Evolutionary conservation across 2,888 invertebrate species (phyloP), one percentile per base, ranked within the genome.

Genomic region (Germaria angustata): DNA sequence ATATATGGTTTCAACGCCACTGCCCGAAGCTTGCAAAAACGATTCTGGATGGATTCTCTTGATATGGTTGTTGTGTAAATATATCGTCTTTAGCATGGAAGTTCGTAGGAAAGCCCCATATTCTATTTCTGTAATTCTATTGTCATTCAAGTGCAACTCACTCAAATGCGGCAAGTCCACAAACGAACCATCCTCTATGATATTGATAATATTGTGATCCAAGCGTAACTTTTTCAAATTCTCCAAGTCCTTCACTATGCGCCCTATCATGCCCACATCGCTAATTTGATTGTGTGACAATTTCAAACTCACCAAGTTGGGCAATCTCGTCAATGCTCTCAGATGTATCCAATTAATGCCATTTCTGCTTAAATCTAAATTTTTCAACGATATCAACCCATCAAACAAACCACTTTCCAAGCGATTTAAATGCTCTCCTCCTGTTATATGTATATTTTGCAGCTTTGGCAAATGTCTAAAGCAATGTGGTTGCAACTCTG

Each of bases 41-140:
- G 96, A 95, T 89, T 96, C 95, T 0, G 96, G 95, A 86, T 96
- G 96, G 65, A 97, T 94, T 86, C 95, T 93, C 66, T 94, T 93
- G 55, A 97, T 93, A 69, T 93, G 92, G 88, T 97, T 97, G 85
- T 94, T 93, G 88, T 95, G 96, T 83, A 97, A 91, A 89, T 96
- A 95, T 13, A 97, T 92, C 15, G 93, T 93, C 86, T 94, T 93
- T 77, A 97, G 89, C 81, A 93, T 93, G 0, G 96, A 95, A 1
- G 96, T 94, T 85, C 95, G 93, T 86, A 96, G 94, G 87, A 97
- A 96, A 2, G 97, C 95, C 1, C 96, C 96, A 86, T 95, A 94
- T 82, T 95, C 94, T 66, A 97, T 93, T 86, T 96, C 94, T 15
- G 93, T 93, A 53, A 96, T 95, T 53, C 93, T 92, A 88, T 96